Conservation (phyloP, 2,797 vertebrate genomes). For the Girardinus metallicus region DNA sequence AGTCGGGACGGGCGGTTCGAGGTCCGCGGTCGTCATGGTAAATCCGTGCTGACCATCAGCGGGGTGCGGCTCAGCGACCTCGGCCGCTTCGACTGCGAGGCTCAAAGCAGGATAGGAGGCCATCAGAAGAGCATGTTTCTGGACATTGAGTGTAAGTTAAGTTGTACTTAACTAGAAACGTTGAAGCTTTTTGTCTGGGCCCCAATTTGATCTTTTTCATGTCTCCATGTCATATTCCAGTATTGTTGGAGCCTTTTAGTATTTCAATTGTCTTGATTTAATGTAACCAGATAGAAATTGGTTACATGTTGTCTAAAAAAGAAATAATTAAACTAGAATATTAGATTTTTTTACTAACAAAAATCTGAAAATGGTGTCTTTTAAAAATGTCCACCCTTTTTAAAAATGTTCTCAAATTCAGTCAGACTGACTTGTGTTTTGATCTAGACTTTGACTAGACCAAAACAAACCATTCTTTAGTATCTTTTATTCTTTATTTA, state of each 20-base stretch:
- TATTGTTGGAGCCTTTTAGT: too few species aligned
- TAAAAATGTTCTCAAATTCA: neutral
- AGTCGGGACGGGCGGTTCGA: constrained; percentile 92
- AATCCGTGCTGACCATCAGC: constrained; percentile 91
- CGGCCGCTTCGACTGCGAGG: constrained; percentile 97
- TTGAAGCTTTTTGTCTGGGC: neutral
- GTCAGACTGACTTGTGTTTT: neutral
- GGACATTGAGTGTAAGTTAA: constrained; percentile 94
- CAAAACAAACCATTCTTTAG: too few species aligned
- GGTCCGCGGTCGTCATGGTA: constrained; percentile 90
- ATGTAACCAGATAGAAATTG: too few species aligned
- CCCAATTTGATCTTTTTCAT: too few species aligned
- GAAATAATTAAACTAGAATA: too few species aligned
- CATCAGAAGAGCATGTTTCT: constrained; percentile 99
- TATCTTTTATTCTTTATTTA: neutral
- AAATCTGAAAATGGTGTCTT: too few species aligned
- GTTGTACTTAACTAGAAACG: neutral
- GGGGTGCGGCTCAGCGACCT: constrained; percentile 89
- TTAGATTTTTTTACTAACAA: too few species aligned
- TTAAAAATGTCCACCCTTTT: neutral
- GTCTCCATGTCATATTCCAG: too few species aligned
- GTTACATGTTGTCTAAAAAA: too few species aligned
- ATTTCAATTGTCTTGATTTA: too few species aligned
- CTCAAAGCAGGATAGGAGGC: constrained; percentile 94
- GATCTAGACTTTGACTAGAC: neutral